A percentile compares a stretch with the other conserved stretches of the same genome.
phyloP scores from a whole-genome alignment of 2,888 invertebrate species.

The Tortrix viridana region DNA sequence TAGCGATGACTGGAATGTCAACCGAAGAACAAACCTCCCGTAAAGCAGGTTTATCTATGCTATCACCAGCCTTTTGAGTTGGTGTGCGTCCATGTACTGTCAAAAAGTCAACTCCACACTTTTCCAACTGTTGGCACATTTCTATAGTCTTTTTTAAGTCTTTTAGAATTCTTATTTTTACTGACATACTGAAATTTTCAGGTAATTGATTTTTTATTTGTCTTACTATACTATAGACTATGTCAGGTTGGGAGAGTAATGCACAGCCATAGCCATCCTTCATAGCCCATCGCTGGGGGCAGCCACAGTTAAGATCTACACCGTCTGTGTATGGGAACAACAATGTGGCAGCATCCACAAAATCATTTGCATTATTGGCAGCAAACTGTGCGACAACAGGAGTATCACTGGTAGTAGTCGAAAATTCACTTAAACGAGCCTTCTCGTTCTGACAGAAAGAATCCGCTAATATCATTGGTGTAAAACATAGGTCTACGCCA shows the following conservation, averaged over 20 bases:
- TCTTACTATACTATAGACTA: constrained; percentile 91
- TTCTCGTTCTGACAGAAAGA: constrained; percentile 95
- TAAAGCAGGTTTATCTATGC: constrained; percentile 88
- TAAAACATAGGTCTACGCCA: constrained; percentile 94
- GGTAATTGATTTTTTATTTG: constrained; percentile 89
- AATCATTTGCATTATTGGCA: constrained; percentile 92
- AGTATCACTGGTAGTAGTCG: constrained; percentile 89
- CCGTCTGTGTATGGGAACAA: constrained; percentile 94
- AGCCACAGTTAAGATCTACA: constrained; percentile 98
- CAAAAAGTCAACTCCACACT: constrained; percentile 94
- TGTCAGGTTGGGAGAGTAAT: constrained; percentile 91
- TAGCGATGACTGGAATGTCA: constrained; percentile 94
- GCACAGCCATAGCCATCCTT: constrained; percentile 95
- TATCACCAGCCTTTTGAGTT: constrained; percentile 89
- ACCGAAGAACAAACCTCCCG: constrained; percentile 88
- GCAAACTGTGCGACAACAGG: constrained; percentile 98
- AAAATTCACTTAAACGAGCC: constrained; percentile 93
- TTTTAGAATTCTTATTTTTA: constrained; percentile 94
- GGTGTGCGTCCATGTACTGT: constrained; percentile 97
- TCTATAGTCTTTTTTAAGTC: constrained; percentile 89
- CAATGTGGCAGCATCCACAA: constrained; percentile 93
- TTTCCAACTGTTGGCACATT: constrained; percentile 91
- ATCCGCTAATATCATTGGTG: constrained; percentile 98
- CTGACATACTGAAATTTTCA: constrained; percentile 92
- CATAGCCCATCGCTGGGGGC: constrained; percentile 98